Evolutionary conservation across 2,888 invertebrate species (phyloP), one percentile per base, ranked within the genome.

Genomic region (Tetanocera ferruginea): DNA sequence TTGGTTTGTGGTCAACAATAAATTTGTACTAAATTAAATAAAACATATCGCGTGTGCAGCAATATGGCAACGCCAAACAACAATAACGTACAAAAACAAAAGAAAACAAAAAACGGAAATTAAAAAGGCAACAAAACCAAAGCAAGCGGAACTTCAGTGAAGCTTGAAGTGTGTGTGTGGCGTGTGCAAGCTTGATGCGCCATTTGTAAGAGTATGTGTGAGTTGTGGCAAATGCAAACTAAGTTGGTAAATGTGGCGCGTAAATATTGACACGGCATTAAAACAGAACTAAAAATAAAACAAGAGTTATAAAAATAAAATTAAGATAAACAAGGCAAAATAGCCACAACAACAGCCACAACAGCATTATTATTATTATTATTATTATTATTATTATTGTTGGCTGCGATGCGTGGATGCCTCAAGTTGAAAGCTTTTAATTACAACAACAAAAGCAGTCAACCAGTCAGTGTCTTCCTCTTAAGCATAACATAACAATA

Each of bases 231-330:
- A 23, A 9, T 55, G 6, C 43, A 14, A 43, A 14, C 14, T 1
- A 43, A 43, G n/a, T 3, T 25, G 49, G 69, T 51, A 51, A 51
- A 17, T 49, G 49, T 51, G 17, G 51, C 69, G 69, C 55, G 71
- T 71, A 71, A 71, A 71, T 71, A 71, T 71, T 71, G 28, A 55
- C 52, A 52, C 52, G 52, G 3, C 31, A 70, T 25, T 8, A 52
- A 28, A 52, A 70, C 31, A 31, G 3, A 37, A n/a, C n/a, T n/a
- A 66, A 66, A 31, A 34, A 66, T 17, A 62, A 17, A 66, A 37
- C 31, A 66, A 66, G 55, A 5, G 55, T 2, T 23, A 55, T 6
- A 60, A 60, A 14, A 28, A n/a, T n/a, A 34, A 28, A 62, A 28
- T 34, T 34, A 34, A 43, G 14, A 43, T 62, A 25, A 19, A 31